These are phyloP conservation scores for Maccullochella peelii DNA, from an alignment of 2,113 vertebrate genomes.

Conservation along the genomic window DNA sequence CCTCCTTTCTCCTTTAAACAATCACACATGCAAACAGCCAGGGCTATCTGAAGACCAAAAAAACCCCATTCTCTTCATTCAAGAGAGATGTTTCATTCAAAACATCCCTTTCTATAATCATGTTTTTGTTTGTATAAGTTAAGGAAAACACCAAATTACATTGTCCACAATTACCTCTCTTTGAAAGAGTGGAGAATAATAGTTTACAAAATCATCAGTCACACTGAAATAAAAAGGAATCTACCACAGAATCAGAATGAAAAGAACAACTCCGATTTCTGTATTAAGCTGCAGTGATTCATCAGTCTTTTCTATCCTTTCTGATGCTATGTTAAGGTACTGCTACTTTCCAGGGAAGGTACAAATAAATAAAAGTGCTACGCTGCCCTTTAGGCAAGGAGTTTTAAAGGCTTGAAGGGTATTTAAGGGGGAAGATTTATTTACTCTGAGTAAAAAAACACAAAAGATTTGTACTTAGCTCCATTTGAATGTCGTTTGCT, in stretches of 20 bases:
- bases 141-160: slow-evolving; percentile 57
- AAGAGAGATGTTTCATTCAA: too few relatives aligned
- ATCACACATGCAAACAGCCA: slow-evolving; percentile 29
- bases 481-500: slow-evolving; percentile 59
- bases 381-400: slow-evolving; percentile 66
- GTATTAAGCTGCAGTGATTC: slow-evolving; percentile 30
- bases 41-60: slow-evolving; percentile 8
- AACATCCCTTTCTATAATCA: slow-evolving; percentile 18
- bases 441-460: slow-evolving; percentile 50
- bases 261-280: slow-evolving; percentile 27
- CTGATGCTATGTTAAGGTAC: slow-evolving; percentile 46
- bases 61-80: slow-evolving; percentile 33
- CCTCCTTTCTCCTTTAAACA: slow-evolving; percentile 32
- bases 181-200: slow-evolving; percentile 58
- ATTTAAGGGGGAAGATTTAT: slow-evolving; percentile 26
- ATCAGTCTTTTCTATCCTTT: slow-evolving; percentile 31
- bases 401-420: slow-evolving; percentile 67
- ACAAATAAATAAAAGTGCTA: slow-evolving; percentile 82
- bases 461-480: slow-evolving; percentile 49
- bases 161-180: slow-evolving; percentile 54
- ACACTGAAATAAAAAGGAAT: slow-evolving; percentile 63
- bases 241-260: slow-evolving; percentile 41
- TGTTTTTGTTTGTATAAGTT: slow-evolving; percentile 37
- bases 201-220: slow-evolving; percentile 49
- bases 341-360: slow-evolving; percentile 70